These are phyloP conservation scores for Enhydra lutris DNA, from an alignment of 2,113 vertebrate species.

Conservation along the genomic window DNA sequence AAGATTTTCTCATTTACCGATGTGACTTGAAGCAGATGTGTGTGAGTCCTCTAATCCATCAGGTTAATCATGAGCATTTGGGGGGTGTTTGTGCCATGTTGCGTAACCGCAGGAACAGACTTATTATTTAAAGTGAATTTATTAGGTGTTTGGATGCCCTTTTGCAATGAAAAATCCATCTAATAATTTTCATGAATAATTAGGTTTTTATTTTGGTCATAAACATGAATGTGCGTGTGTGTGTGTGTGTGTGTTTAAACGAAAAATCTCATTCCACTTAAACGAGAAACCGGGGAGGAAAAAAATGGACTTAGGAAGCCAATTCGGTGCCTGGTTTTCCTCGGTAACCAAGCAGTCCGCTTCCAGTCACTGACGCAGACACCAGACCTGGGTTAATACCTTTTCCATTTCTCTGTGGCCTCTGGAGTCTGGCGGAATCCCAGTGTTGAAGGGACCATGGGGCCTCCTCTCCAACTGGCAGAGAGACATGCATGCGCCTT, in stretches of 20 bases:
- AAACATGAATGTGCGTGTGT: background rate
- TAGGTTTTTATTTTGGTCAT: constrained; percentile 27
- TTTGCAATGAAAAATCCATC: background rate
- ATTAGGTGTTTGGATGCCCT: background rate
- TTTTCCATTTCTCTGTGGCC: background rate
- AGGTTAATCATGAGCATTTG: background rate
- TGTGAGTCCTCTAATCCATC: background rate
- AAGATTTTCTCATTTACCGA: background rate
- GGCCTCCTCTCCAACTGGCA: background rate
- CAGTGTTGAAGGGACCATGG: background rate
- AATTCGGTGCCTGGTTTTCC: background rate
- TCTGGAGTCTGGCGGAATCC: background rate
- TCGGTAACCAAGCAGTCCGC: background rate
- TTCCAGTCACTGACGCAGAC: background rate
- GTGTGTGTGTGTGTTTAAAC: background rate
- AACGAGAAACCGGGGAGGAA: background rate
- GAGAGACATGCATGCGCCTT: background rate
- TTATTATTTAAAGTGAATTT: background rate
- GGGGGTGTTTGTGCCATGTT: background rate
- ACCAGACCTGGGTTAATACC: no score
- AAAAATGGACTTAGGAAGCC: background rate
- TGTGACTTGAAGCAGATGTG: constrained; percentile 4
- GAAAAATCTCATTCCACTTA: background rate
- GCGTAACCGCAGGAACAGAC: background rate
- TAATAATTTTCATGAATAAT: background rate